A percentile compares a stretch with the other conserved stretches of the same genome.
Evolutionary conservation across 2,113 vertebrate genomes (phyloP).

Genomic region (Mustela lutreola): DNA sequence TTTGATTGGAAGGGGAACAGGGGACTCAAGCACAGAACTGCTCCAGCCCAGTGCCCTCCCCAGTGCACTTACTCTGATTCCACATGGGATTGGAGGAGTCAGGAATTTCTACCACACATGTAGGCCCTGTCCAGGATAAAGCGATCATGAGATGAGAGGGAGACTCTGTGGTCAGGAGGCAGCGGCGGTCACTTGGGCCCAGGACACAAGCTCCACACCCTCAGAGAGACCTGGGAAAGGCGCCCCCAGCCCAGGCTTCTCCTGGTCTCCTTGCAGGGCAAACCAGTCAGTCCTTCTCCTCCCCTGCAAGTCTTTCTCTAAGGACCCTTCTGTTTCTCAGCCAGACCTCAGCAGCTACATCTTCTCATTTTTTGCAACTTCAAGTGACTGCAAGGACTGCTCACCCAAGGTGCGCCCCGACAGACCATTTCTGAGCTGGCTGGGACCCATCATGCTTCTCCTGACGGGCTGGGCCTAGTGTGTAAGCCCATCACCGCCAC

Average conservation of each 20-base stretch:
- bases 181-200: not conserved
- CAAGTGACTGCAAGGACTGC: not conserved
- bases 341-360: not conserved
- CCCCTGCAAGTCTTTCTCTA: not conserved
- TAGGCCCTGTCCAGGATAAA: not conserved
- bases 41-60: not conserved
- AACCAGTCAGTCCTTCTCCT: not conserved
- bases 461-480: not conserved
- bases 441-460: not conserved
- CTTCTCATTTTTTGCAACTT: not conserved
- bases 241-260: not conserved
- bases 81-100: not conserved
- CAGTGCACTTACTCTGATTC: not conserved
- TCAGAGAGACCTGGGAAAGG: not conserved
- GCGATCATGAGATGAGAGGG: not conserved
- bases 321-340: not conserved
- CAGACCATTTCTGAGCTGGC: not conserved
- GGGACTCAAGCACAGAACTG: not conserved
- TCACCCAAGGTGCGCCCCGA: not conserved
- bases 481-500: not conserved
- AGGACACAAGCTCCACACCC: not conserved
- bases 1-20: slow-evolving; percentile 21
- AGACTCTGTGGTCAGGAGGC: not conserved
- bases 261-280: not conserved
- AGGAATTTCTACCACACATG: not conserved